Evolutionary conservation across 2,797 vertebrate species (phyloP), one percentile per base, ranked within the genome.

Genomic region (Helostoma temminkii): DNA sequence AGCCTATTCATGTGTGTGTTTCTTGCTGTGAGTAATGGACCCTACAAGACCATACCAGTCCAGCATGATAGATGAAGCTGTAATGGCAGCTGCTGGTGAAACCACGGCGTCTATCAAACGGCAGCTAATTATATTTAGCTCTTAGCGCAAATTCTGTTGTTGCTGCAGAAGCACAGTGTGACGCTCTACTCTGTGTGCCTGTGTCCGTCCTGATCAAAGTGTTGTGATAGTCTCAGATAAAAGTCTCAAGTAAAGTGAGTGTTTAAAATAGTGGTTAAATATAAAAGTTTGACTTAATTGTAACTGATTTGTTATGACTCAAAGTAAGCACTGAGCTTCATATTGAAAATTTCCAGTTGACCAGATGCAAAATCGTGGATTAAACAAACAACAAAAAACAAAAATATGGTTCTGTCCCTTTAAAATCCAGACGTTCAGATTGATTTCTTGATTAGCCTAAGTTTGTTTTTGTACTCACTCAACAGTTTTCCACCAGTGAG

Each of bases 21-120:
- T 53, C 1, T 71, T 7, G 46, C 14, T 26, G 56, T 1, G 16
- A 63, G 52, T 75, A 72, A 79, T 81, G 60, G 71, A 54, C 56
- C 71, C 39, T 74, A 36, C 24, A 22, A 46, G 42, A 74, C 50
- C 62, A 53, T 42, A 28, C 19, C 25, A 16, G 25, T 34, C 39
- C 56, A 26, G 41, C 19, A 0, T 69, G 72, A 87, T 41, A 34
- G 55, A 84, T 82, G 77, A 66, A 58, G 71, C 66, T n/a, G 34
- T 80, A 53, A 68, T 67, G 64, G 42, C 10, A 2, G 67, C 49
- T 34, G 34, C 62, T 66, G 52, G 36, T 63, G 68, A 57, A 76
- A 74, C 52, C 25, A 25, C 48, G 60, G 49, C 62, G 50, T 78
- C 61, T 52, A 66, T 82, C 79, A 82, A 71, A 49, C n/a, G 2